A percentile compares a stretch with the other conserved stretches of the same genome.
Evolutionary conservation across 2,888 invertebrate genomes (phyloP).

Genomic region (Mythimna ferrago): DNA sequence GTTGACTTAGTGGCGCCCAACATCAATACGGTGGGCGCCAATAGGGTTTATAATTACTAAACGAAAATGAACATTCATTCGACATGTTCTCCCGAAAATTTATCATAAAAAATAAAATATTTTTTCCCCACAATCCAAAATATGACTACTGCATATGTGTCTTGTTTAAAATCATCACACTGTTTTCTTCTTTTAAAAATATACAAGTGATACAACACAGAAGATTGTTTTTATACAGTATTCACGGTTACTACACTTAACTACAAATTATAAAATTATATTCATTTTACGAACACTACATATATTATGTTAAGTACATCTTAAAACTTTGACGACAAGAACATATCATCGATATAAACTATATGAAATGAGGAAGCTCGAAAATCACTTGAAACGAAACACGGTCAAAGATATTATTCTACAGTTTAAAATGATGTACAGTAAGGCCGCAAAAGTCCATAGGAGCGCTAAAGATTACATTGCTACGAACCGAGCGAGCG

Average conservation of each 20-base stretch:
- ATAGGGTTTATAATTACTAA: not conserved
- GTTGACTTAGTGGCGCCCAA: conserved; percentile 4
- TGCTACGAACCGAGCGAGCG: too few relatives aligned
- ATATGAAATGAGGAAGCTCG: too few relatives aligned
- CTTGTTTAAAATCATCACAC: not conserved
- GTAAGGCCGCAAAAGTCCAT: too few relatives aligned
- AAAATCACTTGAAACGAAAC: too few relatives aligned
- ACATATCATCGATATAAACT: too few relatives aligned
- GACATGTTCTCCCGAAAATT: not conserved
- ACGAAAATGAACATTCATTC: not conserved
- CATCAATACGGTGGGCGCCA: not conserved
- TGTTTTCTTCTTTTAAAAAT: conserved; percentile 5
- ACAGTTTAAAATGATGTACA: too few relatives aligned
- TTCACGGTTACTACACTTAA: conserved; percentile 2
- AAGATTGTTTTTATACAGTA: conserved; percentile 1
- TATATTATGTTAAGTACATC: not conserved
- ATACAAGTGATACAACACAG: not conserved
- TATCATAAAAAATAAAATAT: not conserved
- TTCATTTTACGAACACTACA: not conserved
- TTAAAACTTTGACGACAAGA: too few relatives aligned
- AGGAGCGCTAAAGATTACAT: too few relatives aligned
- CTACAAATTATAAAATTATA: not conserved
- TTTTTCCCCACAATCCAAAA: conserved; percentile 6
- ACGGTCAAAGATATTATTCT: too few relatives aligned
- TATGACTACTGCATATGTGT: conserved; percentile 6